Conservation (phyloP, 2,888 invertebrate species). For the Monoplex corrugatus region DNA sequence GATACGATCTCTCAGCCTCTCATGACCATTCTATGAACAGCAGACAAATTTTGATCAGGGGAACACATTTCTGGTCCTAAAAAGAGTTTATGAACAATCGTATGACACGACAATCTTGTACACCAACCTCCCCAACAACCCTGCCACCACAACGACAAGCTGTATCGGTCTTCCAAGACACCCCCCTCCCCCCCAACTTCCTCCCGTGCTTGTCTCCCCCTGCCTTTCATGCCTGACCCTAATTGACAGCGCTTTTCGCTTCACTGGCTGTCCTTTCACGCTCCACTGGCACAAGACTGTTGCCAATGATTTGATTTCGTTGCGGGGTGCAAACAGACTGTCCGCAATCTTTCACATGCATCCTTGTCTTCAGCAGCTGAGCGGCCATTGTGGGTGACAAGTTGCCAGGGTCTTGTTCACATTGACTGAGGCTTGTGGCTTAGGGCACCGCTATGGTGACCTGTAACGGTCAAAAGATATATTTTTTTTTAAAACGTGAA, state of each 20-base stretch:
- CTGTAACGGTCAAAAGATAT: too few relatives aligned
- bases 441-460: too few relatives aligned
- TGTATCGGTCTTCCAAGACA: not conserved
- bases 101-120: not conserved
- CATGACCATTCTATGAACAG: not conserved
- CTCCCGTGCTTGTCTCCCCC: not conserved
- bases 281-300: not conserved
- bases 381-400: not conserved
- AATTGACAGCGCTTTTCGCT: conserved; percentile 42
- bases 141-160: not conserved
- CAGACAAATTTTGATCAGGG: not conserved
- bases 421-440: too few relatives aligned
- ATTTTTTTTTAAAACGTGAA: too few relatives aligned
- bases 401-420: not conserved
- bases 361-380: conserved; percentile 22
- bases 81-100: not conserved
- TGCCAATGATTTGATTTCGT: conserved; percentile 46
- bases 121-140: not conserved
- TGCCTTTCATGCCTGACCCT: conserved; percentile 11
- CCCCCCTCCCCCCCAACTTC: not conserved
- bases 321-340: conserved; percentile 39
- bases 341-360: conserved; percentile 33
- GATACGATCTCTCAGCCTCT: not conserved
- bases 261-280: conserved; percentile 30
- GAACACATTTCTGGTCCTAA: not conserved